A percentile compares a stretch with the other conserved stretches of the same genome.
Conservation (phyloP, 2,797 vertebrate species). For the Schizopygopsis pylzovi region DNA sequence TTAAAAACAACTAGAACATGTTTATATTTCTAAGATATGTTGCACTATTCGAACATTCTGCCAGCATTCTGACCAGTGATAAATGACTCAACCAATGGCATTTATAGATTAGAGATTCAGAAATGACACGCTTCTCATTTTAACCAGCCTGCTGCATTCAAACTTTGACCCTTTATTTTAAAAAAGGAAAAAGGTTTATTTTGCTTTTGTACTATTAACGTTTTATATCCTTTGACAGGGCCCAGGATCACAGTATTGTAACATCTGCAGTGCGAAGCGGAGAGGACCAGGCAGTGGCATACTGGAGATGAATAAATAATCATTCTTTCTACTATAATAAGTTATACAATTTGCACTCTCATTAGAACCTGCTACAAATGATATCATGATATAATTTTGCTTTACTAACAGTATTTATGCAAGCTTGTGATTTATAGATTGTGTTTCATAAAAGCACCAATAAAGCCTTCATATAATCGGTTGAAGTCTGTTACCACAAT, state of each 20-base stretch:
- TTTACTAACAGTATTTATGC: constrained; percentile 7
- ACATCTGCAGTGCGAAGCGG: constrained; percentile 96
- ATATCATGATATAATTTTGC: not conserved
- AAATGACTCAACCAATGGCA: not conserved
- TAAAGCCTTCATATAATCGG: not conserved
- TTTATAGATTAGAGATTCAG: not conserved
- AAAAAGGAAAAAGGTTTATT: not conserved
- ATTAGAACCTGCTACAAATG: not conserved
- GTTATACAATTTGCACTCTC: not conserved
- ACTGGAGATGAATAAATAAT: constrained; percentile 91
- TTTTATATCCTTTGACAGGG: constrained; percentile 70
- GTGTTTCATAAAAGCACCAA: not conserved
- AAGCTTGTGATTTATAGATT: not conserved
- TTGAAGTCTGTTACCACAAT: not conserved
- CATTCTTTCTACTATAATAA: not conserved
- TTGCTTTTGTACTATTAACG: not conserved
- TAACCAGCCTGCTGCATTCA: not conserved
- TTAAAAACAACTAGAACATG: not conserved
- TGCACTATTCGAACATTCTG: not conserved
- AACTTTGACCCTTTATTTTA: not conserved
- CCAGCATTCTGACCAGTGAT: not conserved
- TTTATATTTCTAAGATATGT: not conserved
- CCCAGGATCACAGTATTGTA: constrained; percentile 89
- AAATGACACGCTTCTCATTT: not conserved
- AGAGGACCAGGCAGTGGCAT: constrained; percentile 90